Percentiles rank a stretch among this genome's conserved stretches.
phyloP scores from a whole-genome alignment of 1,140 invertebrate genomes.

The Drosophila grimshawi region DNA sequence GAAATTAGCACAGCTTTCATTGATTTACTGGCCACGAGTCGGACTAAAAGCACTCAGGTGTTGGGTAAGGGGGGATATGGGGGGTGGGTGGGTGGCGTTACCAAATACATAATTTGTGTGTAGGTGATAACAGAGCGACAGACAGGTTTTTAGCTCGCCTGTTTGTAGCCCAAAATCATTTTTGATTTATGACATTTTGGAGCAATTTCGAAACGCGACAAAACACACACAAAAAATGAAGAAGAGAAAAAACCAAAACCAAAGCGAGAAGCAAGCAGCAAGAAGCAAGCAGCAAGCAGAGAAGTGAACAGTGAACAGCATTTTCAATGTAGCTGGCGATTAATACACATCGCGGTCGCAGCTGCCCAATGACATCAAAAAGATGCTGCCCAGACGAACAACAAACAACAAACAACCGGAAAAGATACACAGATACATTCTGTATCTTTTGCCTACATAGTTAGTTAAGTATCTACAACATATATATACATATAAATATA shows the following conservation, averaged over 20 bases:
- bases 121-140: slow-evolving; percentile 74
- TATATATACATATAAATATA: background rate
- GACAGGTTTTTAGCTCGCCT: slow-evolving; percentile 37
- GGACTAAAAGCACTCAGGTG: slow-evolving; percentile 21
- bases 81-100: slow-evolving; percentile 52
- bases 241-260: background rate
- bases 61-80: slow-evolving; percentile 2
- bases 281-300: slow-evolving; percentile 13
- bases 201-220: slow-evolving; percentile 75
- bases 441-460: slow-evolving; percentile 11
- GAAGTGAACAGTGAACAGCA: slow-evolving; percentile 46
- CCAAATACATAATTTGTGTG: slow-evolving; percentile 55
- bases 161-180: slow-evolving; percentile 46
- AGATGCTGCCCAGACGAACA: slow-evolving; percentile 45
- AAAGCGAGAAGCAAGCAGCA: background rate
- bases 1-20: slow-evolving; percentile 54
- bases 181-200: slow-evolving; percentile 79
- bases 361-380: slow-evolving; percentile 78
- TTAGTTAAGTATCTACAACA: slow-evolving; percentile 19
- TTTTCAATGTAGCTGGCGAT: slow-evolving; percentile 70
- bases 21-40: slow-evolving; percentile 67
- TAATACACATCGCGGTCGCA: slow-evolving; percentile 77
- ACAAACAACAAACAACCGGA: slow-evolving; percentile 51
- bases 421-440: slow-evolving; percentile 58
- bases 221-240: slow-evolving; percentile 46